phyloP scores from a whole-genome alignment of 2,888 invertebrate genomes.

The Barypeithes pellucidus region DNA sequence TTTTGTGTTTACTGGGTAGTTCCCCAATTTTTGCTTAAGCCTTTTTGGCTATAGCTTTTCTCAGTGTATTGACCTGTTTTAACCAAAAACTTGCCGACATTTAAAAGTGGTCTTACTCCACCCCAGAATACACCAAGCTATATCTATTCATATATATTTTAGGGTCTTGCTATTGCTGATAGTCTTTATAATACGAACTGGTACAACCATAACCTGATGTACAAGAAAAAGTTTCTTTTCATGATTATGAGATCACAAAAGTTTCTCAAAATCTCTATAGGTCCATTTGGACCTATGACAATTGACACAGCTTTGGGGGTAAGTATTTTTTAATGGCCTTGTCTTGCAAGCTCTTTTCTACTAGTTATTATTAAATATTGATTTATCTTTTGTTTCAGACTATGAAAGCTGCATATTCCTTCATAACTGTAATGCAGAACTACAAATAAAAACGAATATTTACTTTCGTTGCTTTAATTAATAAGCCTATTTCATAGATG shows the following conservation, averaged over 20 bases:
- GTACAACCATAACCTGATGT: not conserved
- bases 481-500: too few relatives aligned
- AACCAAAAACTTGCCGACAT: too few relatives aligned
- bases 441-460: not conserved
- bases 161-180: not conserved
- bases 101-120: too few relatives aligned
- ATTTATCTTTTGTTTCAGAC: not conserved
- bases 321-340: not conserved
- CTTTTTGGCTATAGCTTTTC: too few relatives aligned
- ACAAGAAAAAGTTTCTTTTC: not conserved
- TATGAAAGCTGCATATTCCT: constrained; percentile 4
- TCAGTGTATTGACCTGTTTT: too few relatives aligned
- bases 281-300: constrained; percentile 4
- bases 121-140: too few relatives aligned
- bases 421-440: not conserved
- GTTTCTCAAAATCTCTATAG: not conserved
- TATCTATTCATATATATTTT: not conserved
- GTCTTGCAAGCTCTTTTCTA: not conserved
- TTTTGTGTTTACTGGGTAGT: too few relatives aligned
- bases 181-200: not conserved
- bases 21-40: too few relatives aligned
- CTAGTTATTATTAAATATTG: not conserved
- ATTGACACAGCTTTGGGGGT: not conserved
- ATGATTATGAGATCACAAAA: not conserved
- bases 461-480: too few relatives aligned